phyloP scores from a whole-genome alignment of 92 coral and sea anemone species.

The Phenganax marumi region DNA sequence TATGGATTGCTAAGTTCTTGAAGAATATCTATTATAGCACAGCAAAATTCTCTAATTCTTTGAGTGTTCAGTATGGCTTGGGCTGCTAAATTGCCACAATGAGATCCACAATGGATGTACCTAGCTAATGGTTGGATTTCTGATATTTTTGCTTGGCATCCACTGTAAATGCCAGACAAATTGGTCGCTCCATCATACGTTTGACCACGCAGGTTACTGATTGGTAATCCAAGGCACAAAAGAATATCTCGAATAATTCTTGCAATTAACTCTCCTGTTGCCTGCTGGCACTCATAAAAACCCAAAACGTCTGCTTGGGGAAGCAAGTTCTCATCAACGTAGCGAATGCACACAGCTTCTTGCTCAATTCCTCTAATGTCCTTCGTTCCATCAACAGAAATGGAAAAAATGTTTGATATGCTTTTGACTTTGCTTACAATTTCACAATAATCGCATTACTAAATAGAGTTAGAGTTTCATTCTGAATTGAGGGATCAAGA shows the following conservation, averaged over 20 bases:
- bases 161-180: neutral
- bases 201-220: slow-evolving; percentile 10
- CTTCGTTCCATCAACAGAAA: too few relatives aligned
- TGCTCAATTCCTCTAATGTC: slow-evolving; percentile 1
- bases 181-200: slow-evolving; percentile 20
- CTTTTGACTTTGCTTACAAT: too few relatives aligned
- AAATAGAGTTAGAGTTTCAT: too few relatives aligned
- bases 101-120: slow-evolving; percentile 17
- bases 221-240: neutral
- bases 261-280: slow-evolving; percentile 20
- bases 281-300: neutral
- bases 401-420: too few relatives aligned
- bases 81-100: slow-evolving; percentile 1
- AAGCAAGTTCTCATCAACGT: slow-evolving; percentile 17
- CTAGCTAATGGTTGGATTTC: neutral
- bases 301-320: slow-evolving; percentile 10
- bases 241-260: slow-evolving; percentile 1
- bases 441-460: too few relatives aligned
- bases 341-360: slow-evolving; percentile 21
- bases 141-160: slow-evolving; percentile 2
- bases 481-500: too few relatives aligned
- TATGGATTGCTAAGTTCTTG: slow-evolving; percentile 9
- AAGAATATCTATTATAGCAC: slow-evolving; percentile 9
- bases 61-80: slow-evolving; percentile 10
- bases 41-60: neutral